phyloP scores from a whole-genome alignment of 2,888 invertebrate species.

The Stenchaetothrips biformis region DNA sequence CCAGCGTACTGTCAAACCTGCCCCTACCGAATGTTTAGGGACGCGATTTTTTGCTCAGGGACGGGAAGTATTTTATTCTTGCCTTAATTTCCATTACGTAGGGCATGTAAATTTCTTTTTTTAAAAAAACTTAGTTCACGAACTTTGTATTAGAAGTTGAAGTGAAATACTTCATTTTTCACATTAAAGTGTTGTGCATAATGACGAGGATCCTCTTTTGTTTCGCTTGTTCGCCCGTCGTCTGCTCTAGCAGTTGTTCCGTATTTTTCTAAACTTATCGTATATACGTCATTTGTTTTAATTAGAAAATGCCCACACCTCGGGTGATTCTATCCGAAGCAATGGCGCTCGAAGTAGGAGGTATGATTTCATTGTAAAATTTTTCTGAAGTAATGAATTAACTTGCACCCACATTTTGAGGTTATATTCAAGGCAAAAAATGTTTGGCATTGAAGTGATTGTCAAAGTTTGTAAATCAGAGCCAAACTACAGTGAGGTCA shows the following conservation, averaged over 20 bases:
- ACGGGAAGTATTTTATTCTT: too few species aligned
- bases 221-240: not conserved
- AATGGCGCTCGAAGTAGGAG: slow-evolving; percentile 14
- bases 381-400: not conserved
- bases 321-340: not conserved
- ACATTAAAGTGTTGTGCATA: not conserved
- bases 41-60: too few species aligned
- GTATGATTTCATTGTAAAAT: not conserved
- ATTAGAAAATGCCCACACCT: slow-evolving; percentile 5
- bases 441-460: too few species aligned
- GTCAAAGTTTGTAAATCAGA: too few species aligned
- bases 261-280: slow-evolving; percentile 3
- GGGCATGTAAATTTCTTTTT: too few species aligned
- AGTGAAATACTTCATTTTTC: not conserved
- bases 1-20: too few species aligned
- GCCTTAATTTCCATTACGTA: too few species aligned
- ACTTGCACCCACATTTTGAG: not conserved
- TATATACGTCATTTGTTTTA: not conserved
- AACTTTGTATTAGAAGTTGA: too few species aligned
- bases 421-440: not conserved
- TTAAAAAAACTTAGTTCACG: too few species aligned
- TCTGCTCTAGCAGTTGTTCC: slow-evolving; percentile 9
- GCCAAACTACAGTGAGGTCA: too few species aligned
- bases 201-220: not conserved
- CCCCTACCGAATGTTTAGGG: too few species aligned